Evolutionary conservation across 2,797 vertebrate species (phyloP).

Genomic region (Pelochelys cantorii): DNA sequence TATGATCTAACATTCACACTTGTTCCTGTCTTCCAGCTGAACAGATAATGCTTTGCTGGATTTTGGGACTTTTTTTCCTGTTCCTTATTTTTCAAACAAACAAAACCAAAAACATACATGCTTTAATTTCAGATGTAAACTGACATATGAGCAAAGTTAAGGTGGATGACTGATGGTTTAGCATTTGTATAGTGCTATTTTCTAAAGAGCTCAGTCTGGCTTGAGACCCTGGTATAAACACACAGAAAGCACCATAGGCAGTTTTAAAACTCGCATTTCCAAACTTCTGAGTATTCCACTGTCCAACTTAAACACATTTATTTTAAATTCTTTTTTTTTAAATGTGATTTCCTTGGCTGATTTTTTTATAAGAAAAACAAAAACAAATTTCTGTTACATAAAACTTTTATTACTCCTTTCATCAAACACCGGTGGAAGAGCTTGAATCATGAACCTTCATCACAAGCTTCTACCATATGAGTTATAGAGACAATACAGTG

Average conservation of each 20-base stretch:
- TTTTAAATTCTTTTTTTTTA: neutral
- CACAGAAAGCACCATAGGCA: no score
- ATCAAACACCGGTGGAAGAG: no score
- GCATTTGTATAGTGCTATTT: neutral
- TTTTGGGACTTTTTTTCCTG: no score
- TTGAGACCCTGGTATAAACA: neutral
- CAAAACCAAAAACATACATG: neutral
- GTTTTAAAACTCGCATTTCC: neutral
- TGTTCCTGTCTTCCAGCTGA: neutral
- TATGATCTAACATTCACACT: neutral
- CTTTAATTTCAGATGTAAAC: neutral
- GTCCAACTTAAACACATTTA: neutral
- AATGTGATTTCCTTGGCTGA: no score
- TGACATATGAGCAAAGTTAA: neutral
- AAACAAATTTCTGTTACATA: no score
- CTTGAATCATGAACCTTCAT: no score
- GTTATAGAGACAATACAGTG: no score
- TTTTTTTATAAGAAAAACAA: no score
- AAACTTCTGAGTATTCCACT: neutral
- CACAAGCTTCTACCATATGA: no score
- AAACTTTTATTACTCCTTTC: no score
- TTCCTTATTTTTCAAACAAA: no score
- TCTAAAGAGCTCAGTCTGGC: neutral
- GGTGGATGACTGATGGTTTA: neutral
- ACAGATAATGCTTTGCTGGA: rapidly evolving